These are phyloP conservation scores for Parnassius orleans DNA, from an alignment of 2,888 invertebrate species.

Conservation along the genomic window DNA sequence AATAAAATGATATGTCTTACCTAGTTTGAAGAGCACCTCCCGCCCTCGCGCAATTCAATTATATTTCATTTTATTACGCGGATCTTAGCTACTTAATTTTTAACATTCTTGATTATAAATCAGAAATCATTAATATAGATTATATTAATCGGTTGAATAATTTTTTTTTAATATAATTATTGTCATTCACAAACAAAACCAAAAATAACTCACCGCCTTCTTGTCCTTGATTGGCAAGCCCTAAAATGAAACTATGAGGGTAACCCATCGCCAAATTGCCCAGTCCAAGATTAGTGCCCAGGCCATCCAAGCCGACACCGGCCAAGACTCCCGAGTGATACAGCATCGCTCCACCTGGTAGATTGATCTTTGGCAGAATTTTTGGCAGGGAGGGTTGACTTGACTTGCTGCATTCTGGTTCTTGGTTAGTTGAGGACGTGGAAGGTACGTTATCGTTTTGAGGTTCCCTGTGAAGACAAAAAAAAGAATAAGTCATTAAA, in stretches of 20 bases:
- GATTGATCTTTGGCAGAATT: slow-evolving; percentile 63
- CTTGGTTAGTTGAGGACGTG: slow-evolving; percentile 63
- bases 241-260: slow-evolving; percentile 73
- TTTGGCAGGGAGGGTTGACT: slow-evolving; percentile 54
- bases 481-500: too few species aligned
- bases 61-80: too few species aligned
- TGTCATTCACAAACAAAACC: too few species aligned
- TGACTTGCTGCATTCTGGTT: slow-evolving; percentile 65
- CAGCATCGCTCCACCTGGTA: slow-evolving; percentile 73
- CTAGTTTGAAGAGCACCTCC: too few species aligned
- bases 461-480: slow-evolving; percentile 47
- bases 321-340: slow-evolving; percentile 64
- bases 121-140: too few species aligned
- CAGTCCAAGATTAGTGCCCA: slow-evolving; percentile 64
- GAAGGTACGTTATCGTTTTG: slow-evolving; percentile 58
- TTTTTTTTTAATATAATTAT: background rate
- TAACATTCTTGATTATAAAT: too few species aligned
- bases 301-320: slow-evolving; percentile 57
- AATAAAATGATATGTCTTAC: too few species aligned
- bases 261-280: slow-evolving; percentile 73
- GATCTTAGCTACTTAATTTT: too few species aligned
- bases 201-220: slow-evolving; percentile 58
- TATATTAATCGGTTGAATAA: background rate
- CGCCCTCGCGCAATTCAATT: too few species aligned
- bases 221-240: slow-evolving; percentile 73